phyloP scores from a whole-genome alignment of 1,140 invertebrate species.

The Oedothorax gibbosus region DNA sequence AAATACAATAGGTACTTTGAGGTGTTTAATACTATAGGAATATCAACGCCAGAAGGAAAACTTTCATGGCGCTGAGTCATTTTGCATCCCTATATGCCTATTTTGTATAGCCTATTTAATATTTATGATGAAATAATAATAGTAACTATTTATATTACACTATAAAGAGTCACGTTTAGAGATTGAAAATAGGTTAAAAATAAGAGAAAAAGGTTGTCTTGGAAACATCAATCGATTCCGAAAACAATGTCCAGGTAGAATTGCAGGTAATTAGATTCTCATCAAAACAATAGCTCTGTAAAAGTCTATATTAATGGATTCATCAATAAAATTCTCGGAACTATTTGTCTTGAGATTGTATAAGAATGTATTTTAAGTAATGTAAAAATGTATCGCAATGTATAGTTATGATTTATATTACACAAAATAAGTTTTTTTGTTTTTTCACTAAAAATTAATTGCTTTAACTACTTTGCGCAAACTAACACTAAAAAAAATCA shows the following conservation, averaged over 20 bases:
- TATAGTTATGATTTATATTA: no score
- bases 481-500: no score
- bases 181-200: conserved; percentile 19
- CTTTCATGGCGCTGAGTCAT: background rate
- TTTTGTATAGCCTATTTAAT: background rate
- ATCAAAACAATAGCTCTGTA: conserved; percentile 17
- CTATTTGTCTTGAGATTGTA: no score
- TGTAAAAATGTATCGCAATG: no score
- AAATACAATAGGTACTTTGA: background rate
- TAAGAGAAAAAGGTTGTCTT: background rate
- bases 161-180: conserved; percentile 16
- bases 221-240: conserved; percentile 3
- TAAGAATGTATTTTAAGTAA: no score
- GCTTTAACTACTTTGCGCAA: no score
- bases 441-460: no score
- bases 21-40: background rate
- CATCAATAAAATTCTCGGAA: background rate
- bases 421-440: no score
- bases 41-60: background rate
- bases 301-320: conserved; percentile 14
- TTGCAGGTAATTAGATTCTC: conserved; percentile 1
- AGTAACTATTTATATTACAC: background rate
- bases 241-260: conserved; percentile 19
- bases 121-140: conserved; percentile 19
- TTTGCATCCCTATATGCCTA: background rate